phyloP scores from a whole-genome alignment of 2,888 invertebrate genomes.

The Ariolimax columbianus region DNA sequence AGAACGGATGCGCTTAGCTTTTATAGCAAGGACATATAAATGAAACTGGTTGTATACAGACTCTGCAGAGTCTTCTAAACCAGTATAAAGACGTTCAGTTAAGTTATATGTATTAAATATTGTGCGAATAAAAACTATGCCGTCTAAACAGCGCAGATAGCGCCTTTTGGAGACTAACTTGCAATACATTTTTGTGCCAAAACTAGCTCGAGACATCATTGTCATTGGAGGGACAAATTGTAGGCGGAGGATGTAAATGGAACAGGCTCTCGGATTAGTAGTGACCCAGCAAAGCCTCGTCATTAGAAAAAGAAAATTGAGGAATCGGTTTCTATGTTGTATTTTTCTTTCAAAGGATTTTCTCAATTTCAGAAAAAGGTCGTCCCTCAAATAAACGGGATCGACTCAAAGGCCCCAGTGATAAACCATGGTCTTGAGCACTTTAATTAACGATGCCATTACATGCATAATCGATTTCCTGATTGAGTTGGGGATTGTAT shows the following conservation, averaged over 20 bases:
- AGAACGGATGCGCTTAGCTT: no score
- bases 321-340: neutral
- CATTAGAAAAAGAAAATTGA: slow-evolving; percentile 13
- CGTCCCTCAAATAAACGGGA: neutral
- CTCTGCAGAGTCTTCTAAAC: no score
- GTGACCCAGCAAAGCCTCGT: neutral
- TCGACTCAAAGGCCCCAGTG: neutral
- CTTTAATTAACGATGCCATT: slow-evolving; percentile 22
- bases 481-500: slow-evolving; percentile 15
- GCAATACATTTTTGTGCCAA: neutral
- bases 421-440: slow-evolving; percentile 1
- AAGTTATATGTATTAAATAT: no score
- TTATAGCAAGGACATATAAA: no score
- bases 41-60: no score
- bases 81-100: no score
- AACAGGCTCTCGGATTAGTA: slow-evolving; percentile 1
- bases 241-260: neutral
- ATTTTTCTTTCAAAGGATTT: neutral
- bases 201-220: neutral
- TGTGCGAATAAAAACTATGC: no score
- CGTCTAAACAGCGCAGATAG: no score
- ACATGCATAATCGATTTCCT: slow-evolving; percentile 16
- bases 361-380: slow-evolving; percentile 9
- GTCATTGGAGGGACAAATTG: neutral
- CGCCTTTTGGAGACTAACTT: no score